phyloP scores from a whole-genome alignment of 2,113 vertebrate species.

The Australoheros scitulus region DNA sequence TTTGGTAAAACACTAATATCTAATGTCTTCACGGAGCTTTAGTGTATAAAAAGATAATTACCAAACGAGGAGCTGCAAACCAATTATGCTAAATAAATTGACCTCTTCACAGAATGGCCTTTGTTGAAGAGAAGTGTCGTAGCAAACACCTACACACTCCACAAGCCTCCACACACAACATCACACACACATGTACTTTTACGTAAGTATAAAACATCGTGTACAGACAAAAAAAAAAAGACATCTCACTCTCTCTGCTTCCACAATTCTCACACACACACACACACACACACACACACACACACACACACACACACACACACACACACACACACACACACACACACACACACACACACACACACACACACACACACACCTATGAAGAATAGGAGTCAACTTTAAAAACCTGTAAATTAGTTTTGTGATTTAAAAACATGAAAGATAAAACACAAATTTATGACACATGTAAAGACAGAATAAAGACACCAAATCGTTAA shows the following conservation, averaged over 20 bases:
- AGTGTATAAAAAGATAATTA: constrained; percentile 48
- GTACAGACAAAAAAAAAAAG: neutral
- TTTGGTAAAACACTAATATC: constrained; percentile 54
- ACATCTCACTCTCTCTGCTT: neutral
- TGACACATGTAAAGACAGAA: too few species aligned
- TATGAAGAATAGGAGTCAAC: constrained; percentile 7
- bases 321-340: neutral
- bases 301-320: neutral
- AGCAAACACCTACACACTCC: constrained; percentile 35
- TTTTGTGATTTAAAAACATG: neutral
- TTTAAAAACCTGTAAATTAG: neutral
- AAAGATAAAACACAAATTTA: neutral
- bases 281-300: neutral
- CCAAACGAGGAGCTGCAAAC: constrained; percentile 42
- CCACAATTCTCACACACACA: neutral
- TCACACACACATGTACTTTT: neutral
- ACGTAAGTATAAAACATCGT: constrained; percentile 31
- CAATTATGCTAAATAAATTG: constrained; percentile 57
- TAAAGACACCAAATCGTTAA: too few species aligned
- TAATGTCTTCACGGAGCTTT: constrained; percentile 31
- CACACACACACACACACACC: neutral
- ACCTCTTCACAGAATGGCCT: constrained; percentile 63
- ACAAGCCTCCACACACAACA: neutral
- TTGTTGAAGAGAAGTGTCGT: constrained; percentile 44
- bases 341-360: neutral